These are phyloP conservation scores for Bubo scandiacus DNA, from an alignment of 2,113 vertebrate species.

Conservation along the genomic window DNA sequence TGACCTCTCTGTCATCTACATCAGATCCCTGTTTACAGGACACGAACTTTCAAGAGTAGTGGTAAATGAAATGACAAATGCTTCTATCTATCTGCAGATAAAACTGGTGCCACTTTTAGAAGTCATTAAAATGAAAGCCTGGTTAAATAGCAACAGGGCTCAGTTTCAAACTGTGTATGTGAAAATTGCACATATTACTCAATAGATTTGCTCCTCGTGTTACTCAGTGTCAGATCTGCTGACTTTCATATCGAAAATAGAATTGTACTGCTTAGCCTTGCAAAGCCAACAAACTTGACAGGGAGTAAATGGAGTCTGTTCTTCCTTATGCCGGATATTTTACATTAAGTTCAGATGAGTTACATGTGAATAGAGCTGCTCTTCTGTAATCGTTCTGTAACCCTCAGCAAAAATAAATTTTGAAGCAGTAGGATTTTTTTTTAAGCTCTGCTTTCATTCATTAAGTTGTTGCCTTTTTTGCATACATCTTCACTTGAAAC, in stretches of 20 bases:
- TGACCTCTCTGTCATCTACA: not conserved
- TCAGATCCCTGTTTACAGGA: not conserved
- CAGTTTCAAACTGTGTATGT: not conserved
- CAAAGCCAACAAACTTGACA: not conserved
- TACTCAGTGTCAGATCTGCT: not conserved
- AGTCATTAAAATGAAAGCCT: not conserved
- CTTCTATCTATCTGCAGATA: not conserved
- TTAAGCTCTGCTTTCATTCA: not conserved
- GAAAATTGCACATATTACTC: not conserved
- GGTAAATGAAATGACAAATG: not conserved
- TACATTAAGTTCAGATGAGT: not conserved
- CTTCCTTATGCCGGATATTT: not conserved
- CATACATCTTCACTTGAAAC: not conserved
- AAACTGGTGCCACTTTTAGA: not conserved
- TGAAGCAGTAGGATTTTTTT: not conserved
- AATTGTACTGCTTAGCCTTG: not conserved
- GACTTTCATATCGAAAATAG: not conserved
- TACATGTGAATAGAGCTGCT: not conserved
- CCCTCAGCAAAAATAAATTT: not conserved
- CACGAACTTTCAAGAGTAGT: not conserved
- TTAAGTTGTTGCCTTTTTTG: not conserved
- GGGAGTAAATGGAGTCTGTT: not conserved
- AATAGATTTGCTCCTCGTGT: not conserved
- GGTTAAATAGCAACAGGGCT: not conserved
- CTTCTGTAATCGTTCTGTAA: not conserved